Base-by-base conservation (phyloP, 2,888 invertebrate species). In the Drosophila neoperkinsi region DNA sequence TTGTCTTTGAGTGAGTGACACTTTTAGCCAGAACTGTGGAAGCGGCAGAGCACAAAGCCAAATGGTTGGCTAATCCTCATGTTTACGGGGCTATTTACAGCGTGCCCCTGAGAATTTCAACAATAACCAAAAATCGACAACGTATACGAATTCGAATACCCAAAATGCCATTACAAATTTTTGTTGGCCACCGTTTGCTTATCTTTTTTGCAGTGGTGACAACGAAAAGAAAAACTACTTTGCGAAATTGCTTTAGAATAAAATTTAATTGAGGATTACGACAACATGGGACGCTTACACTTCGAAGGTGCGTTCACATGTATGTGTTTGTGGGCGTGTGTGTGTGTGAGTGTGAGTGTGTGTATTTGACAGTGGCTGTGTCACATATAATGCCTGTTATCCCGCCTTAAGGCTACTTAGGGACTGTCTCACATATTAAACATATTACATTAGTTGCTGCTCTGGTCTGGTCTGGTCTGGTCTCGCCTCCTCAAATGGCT, bases 241-340 rank as follows among this genome's bases (percentile, higher is more conserved):
- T 88, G 78, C 62, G 75, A 80, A 91, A 91, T 91, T 85, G 84
- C 91, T 91, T 91, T 91, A 87, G 85, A 90, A 86, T 87, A 84
- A 90, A 90, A 90, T 91, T 91, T 91, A 91, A 91, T 91, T 91
- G 91, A 82, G 91, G 91, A 91, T 91, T 91, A 91, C 88, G 80
- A 61, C 72, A 65, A 79, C 75, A 80, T 63, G 65, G n/a, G 61
- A 55, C 53, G 46, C 56, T 62, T 59, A 33, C 59, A 77, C 71
- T 52, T 56, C 16, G 57, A 18, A 78, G 58, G 79, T 60, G 28
- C n/a, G 56, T 56, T 11, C 13, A 13, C 34, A 55, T 38, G 33
- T 57, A 55, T 57, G 38, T 53, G 33, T 46, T 25, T 68, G 52
- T 60, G 30, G 52, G 62, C 34, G 28, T 30, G 31, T 31, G 30